Percentiles rank a stretch among this genome's conserved stretches.
Evolutionary conservation across 1,140 invertebrate species (phyloP).

Genomic region (Ceratitis capitata): DNA sequence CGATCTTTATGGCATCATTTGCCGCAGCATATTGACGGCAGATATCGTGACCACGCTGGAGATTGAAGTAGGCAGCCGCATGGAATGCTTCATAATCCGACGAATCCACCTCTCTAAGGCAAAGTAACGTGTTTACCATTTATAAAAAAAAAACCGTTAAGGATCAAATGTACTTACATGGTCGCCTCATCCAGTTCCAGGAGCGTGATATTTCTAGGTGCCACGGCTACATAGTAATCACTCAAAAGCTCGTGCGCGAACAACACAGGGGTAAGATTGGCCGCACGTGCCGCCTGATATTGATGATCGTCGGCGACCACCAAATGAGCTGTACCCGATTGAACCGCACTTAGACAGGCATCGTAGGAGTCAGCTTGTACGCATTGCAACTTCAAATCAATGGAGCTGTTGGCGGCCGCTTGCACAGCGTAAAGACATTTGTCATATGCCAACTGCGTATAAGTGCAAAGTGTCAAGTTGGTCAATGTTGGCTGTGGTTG

Average conservation of each 20-base stretch:
- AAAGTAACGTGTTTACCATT: not conserved
- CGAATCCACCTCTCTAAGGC: not conserved
- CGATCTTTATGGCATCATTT: conserved; percentile 37
- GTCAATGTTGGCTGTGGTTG: not conserved
- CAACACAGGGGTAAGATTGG: conserved; percentile 23
- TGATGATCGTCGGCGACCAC: conserved; percentile 39
- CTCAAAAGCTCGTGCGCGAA: conserved; percentile 35
- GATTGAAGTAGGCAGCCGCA: conserved; percentile 45
- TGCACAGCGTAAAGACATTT: conserved; percentile 35
- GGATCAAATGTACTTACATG: conserved; percentile 44
- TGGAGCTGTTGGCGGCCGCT: conserved; percentile 5
- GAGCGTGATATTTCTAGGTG: conserved; percentile 40
- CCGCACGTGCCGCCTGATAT: conserved; percentile 40
- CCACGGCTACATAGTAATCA: conserved; percentile 42
- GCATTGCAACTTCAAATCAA: conserved; percentile 32
- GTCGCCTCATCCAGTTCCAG: conserved; percentile 31
- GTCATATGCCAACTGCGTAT: not conserved
- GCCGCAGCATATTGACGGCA: not conserved
- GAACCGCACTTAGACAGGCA: conserved; percentile 40
- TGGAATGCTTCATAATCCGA: conserved; percentile 40
- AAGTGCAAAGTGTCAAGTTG: not conserved
- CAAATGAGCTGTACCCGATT: conserved; percentile 6
- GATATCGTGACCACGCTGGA: conserved; percentile 39
- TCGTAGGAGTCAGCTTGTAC: not conserved
- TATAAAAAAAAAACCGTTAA: not conserved